Conservation (phyloP, 2,888 invertebrate species). For the Pandemis corylana region DNA sequence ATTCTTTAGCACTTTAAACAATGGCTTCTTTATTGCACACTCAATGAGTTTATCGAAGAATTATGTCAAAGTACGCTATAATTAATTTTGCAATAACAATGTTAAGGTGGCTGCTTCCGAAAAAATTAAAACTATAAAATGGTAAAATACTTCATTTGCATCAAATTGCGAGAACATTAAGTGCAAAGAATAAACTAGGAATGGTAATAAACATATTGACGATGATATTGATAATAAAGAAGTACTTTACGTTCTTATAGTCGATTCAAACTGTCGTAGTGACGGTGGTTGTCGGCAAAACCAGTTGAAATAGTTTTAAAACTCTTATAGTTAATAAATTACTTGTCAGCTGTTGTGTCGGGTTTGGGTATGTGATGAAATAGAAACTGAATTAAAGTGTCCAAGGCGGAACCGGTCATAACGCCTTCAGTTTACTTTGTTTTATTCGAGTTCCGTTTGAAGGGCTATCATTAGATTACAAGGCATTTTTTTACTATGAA, state of each 20-base stretch:
- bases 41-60: conserved; percentile 30
- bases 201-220: background rate
- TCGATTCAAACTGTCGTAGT: background rate
- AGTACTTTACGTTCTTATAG: background rate
- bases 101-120: conserved; percentile 30
- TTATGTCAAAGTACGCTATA: conserved; percentile 32
- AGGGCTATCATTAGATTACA: conserved; percentile 6
- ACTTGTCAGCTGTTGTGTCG: conserved; percentile 16
- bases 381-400: conserved; percentile 8
- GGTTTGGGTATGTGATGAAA: conserved; percentile 9
- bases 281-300: conserved; percentile 19
- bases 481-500: background rate
- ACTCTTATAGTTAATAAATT: conserved; percentile 9
- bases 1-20: conserved; percentile 16
- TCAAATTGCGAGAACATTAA: no score
- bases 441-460: conserved; percentile 15
- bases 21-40: conserved; percentile 33
- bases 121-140: background rate
- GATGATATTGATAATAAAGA: background rate
- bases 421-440: conserved; percentile 2
- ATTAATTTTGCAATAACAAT: conserved; percentile 31
- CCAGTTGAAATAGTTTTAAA: conserved; percentile 22
- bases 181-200: no score
- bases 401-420: conserved; percentile 11
- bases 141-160: background rate